Percentiles rank a stretch among this genome's conserved stretches.
Conservation (phyloP, 2,113 vertebrate genomes). For the Lamprotornis superbus region DNA sequence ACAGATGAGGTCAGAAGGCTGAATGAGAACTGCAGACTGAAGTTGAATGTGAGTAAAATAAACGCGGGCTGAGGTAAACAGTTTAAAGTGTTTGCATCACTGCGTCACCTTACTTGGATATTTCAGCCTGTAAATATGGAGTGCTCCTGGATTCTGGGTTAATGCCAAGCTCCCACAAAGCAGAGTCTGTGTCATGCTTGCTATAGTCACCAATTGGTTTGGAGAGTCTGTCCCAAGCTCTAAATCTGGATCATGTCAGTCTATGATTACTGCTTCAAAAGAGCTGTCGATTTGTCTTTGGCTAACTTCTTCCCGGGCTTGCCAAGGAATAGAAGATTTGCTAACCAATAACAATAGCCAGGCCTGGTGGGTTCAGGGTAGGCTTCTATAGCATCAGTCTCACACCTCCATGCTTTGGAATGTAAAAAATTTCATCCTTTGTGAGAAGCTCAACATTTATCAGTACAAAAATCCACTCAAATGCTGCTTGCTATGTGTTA, state of each 20-base stretch:
- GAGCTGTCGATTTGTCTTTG: background rate
- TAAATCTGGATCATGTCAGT: background rate
- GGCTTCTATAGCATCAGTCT: background rate
- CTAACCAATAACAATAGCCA: background rate
- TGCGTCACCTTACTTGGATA: background rate
- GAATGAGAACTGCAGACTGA: background rate
- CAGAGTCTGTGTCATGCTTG: background rate
- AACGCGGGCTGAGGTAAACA: background rate
- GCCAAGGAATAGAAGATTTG: background rate
- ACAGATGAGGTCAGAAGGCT: background rate
- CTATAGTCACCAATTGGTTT: background rate
- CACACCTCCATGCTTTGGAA: background rate
- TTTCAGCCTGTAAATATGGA: background rate
- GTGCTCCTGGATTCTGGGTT: background rate
- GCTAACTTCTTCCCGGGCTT: background rate
- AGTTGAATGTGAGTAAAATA: background rate
- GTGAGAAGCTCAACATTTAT: background rate
- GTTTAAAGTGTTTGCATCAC: background rate
- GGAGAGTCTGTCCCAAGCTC: background rate
- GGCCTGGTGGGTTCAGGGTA: background rate
- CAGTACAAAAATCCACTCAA: background rate
- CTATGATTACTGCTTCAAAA: background rate
- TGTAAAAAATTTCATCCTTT: background rate
- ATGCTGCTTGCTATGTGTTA: background rate
- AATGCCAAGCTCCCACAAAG: slow-evolving; percentile 6